These are phyloP conservation scores for Fukomys damarensis DNA, from an alignment of 2,113 vertebrate species.

Conservation along the genomic window DNA sequence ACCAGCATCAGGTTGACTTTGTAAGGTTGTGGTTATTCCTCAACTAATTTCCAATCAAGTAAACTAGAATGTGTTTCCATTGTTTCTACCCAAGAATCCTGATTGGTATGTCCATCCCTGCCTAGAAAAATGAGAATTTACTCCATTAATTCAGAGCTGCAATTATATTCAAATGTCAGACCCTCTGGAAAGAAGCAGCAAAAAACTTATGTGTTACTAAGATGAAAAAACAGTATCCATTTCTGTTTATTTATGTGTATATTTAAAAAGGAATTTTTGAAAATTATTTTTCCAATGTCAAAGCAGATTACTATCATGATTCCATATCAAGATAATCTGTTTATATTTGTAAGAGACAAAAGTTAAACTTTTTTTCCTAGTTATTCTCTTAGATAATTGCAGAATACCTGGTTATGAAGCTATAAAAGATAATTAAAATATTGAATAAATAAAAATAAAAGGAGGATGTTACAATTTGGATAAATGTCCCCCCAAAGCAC, in stretches of 20 bases:
- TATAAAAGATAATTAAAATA: slow-evolving; percentile 11
- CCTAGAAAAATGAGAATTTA: neutral
- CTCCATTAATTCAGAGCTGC: neutral
- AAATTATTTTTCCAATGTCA: neutral
- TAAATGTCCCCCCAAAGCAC: neutral
- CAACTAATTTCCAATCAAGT: neutral
- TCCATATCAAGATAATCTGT: neutral
- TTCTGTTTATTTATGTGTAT: neutral
- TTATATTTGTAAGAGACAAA: neutral
- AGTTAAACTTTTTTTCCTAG: neutral
- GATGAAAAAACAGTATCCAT: neutral
- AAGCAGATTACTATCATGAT: neutral
- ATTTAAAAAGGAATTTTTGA: neutral
- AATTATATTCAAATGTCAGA: slow-evolving; percentile 5
- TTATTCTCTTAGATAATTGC: neutral
- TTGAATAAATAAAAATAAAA: neutral
- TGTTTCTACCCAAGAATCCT: neutral
- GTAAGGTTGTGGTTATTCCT: neutral
- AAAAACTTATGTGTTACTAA: neutral
- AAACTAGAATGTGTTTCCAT: neutral
- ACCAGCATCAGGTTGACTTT: neutral
- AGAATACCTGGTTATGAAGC: neutral
- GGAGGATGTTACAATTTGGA: neutral
- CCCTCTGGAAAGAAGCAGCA: neutral
- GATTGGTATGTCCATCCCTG: neutral